These are phyloP conservation scores for Hylaeus volcanicus DNA, from an alignment of 1,140 invertebrate genomes.

Conservation along the genomic window DNA sequence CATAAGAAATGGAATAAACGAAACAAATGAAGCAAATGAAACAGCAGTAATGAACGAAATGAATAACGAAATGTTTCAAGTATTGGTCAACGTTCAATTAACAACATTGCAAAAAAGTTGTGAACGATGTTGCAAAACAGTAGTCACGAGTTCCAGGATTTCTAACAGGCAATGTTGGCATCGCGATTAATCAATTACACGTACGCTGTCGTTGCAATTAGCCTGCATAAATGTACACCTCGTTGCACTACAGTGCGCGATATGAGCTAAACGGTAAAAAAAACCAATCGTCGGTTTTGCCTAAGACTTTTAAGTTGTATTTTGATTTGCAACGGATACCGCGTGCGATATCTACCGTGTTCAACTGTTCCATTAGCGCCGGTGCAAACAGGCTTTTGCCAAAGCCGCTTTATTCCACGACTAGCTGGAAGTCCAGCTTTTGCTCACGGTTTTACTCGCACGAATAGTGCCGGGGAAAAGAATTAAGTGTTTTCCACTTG, in stretches of 20 bases:
- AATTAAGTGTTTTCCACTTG: too few species aligned
- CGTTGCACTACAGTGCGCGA: neutral
- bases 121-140: too few species aligned
- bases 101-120: too few species aligned
- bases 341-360: neutral
- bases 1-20: too few species aligned
- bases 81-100: too few species aligned
- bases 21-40: too few species aligned
- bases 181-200: neutral
- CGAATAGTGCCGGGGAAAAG: too few species aligned
- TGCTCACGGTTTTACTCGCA: too few species aligned
- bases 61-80: too few species aligned
- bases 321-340: neutral
- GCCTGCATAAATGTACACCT: neutral
- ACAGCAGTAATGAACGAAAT: too few species aligned
- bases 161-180: neutral
- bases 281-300: neutral
- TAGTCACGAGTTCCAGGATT: neutral
- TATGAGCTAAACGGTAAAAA: conserved; percentile 12
- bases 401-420: neutral
- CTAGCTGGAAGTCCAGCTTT: too few species aligned
- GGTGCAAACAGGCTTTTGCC: neutral
- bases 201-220: neutral
- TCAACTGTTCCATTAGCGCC: neutral
- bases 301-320: neutral